These are phyloP conservation scores for Dasysyrphus albostriatus DNA, from an alignment of 2,888 invertebrate genomes.

Conservation along the genomic window DNA sequence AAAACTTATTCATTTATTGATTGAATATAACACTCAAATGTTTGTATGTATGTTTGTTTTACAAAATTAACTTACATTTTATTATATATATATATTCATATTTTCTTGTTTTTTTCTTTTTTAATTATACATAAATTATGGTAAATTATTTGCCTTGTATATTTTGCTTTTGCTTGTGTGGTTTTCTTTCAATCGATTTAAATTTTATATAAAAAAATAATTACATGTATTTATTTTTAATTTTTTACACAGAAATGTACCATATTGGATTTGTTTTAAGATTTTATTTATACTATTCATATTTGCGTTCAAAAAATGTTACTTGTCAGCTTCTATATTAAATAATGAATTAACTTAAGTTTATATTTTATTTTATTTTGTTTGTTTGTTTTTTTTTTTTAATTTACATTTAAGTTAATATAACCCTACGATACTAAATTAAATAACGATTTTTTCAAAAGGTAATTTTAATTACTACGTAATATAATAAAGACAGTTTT, in stretches of 20 bases:
- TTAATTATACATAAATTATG: constrained; percentile 24
- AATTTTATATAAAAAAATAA: constrained; percentile 73
- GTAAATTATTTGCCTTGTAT: constrained; percentile 38
- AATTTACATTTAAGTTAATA: constrained; percentile 56
- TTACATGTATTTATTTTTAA: constrained; percentile 66
- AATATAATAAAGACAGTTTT: constrained; percentile 26
- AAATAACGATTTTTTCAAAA: constrained; percentile 68
- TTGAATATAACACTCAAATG: constrained; percentile 63
- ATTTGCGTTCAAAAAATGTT: constrained; percentile 29
- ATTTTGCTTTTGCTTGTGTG: constrained; percentile 31
- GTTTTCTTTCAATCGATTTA: constrained; percentile 39
- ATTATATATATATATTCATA: constrained; percentile 4
- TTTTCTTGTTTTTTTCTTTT: constrained; percentile 18
- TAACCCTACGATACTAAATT: constrained; percentile 60
- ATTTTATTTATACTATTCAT: constrained; percentile 36
- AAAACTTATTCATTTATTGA: constrained; percentile 47
- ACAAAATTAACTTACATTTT: constrained; percentile 55
- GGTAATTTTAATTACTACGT: constrained; percentile 30
- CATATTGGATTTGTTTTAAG: constrained; percentile 23
- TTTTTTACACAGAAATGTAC: constrained; percentile 31
- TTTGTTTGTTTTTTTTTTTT: constrained; percentile 14
- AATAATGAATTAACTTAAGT: constrained; percentile 21
- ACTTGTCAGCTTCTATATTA: constrained; percentile 35
- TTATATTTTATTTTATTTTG: constrained; percentile 11
- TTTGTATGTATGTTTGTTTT: constrained; percentile 42